A percentile compares a stretch with the other conserved stretches of the same genome.
Evolutionary conservation across 2,888 invertebrate species (phyloP).

Genomic region (Lymantria dispar): DNA sequence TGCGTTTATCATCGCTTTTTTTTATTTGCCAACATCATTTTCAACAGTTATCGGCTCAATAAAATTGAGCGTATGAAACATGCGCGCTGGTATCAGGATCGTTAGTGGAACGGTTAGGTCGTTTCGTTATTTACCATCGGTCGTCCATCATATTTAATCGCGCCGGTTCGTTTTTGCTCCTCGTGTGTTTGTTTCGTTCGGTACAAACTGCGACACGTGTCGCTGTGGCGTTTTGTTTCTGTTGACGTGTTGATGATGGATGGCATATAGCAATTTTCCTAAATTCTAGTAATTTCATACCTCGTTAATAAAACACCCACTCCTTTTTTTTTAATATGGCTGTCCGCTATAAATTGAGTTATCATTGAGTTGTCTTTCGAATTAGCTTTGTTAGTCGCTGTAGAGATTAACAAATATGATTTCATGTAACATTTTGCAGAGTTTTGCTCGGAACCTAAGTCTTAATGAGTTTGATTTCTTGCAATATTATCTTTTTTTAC

Average conservation of each 20-base stretch:
- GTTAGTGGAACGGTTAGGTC: slow-evolving; percentile 65
- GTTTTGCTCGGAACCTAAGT: too few species aligned
- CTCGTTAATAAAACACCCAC: not conserved
- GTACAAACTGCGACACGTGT: slow-evolving; percentile 55
- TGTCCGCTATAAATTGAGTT: too few species aligned
- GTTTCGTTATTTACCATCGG: slow-evolving; percentile 58
- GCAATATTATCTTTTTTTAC: too few species aligned
- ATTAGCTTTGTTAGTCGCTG: too few species aligned
- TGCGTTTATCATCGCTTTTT: slow-evolving; percentile 16
- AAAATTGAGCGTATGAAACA: slow-evolving; percentile 58
- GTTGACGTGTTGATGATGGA: slow-evolving; percentile 49
- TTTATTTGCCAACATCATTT: slow-evolving; percentile 28
- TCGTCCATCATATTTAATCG: slow-evolving; percentile 75
- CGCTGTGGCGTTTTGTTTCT: slow-evolving; percentile 51
- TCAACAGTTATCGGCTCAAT: slow-evolving; percentile 51
- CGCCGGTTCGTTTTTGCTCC: slow-evolving; percentile 48
- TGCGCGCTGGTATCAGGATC: slow-evolving; percentile 53
- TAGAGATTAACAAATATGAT: too few species aligned
- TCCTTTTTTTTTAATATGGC: too few species aligned
- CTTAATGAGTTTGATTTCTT: too few species aligned
- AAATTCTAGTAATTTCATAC: slow-evolving; percentile 15
- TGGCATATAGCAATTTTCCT: slow-evolving; percentile 38
- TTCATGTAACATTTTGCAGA: too few species aligned
- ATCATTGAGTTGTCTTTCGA: too few species aligned
- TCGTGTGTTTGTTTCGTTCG: slow-evolving; percentile 38